Evolutionary conservation across 2,113 vertebrate species (phyloP).

Genomic region (Aegithalos caudatus): DNA sequence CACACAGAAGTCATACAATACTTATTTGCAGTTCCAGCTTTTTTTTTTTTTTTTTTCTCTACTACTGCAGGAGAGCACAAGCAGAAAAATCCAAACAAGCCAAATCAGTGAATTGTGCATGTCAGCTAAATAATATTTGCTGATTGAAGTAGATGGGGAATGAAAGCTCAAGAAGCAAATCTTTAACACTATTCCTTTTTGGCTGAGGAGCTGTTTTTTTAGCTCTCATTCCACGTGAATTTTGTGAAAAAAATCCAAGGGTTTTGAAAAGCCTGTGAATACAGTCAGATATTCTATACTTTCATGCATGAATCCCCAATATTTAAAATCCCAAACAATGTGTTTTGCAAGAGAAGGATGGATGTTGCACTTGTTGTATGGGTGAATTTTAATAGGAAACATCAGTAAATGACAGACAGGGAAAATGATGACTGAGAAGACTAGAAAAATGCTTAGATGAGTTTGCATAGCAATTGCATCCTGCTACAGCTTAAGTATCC

Average conservation of each 20-base stretch:
- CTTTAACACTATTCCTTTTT: neutral
- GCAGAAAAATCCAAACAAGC: neutral
- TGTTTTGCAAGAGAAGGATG: neutral
- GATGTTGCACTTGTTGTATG: neutral
- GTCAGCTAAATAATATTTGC: neutral
- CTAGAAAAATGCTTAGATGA: neutral
- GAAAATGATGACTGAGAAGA: neutral
- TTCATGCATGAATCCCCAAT: neutral
- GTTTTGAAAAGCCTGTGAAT: conserved; percentile 3
- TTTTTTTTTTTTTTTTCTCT: neutral
- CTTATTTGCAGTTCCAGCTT: neutral
- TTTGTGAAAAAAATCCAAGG: neutral
- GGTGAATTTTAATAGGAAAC: neutral
- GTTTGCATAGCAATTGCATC: neutral
- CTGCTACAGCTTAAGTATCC: neutral
- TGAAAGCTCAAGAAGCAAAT: neutral
- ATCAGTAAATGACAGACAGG: neutral
- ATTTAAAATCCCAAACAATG: conserved; percentile 7
- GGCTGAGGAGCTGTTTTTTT: neutral
- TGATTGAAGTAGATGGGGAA: neutral
- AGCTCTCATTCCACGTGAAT: conserved; percentile 11
- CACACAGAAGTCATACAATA: neutral
- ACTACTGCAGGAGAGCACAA: neutral
- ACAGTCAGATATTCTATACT: neutral
- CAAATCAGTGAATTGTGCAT: neutral